phyloP scores from a whole-genome alignment of 2,797 vertebrate genomes.

The Rhinichthys osculus region DNA sequence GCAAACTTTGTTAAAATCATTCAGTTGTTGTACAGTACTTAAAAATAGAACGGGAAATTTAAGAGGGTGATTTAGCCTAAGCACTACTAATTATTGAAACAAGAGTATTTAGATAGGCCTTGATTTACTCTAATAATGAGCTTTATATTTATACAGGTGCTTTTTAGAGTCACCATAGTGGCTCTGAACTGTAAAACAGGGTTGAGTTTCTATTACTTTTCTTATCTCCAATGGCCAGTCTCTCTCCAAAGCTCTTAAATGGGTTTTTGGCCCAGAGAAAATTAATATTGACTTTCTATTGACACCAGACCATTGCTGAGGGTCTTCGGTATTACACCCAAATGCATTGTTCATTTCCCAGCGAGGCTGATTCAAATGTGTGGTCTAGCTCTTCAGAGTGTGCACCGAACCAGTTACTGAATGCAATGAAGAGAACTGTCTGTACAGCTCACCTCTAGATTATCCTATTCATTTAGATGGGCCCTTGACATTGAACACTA shows the following conservation, averaged over 20 bases:
- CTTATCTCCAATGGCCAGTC: slow-evolving; percentile 26
- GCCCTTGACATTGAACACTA: slow-evolving; percentile 5
- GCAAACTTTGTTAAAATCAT: background rate
- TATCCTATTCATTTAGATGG: slow-evolving; percentile 23
- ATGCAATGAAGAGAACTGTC: background rate
- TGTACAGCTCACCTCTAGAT: slow-evolving; percentile 8
- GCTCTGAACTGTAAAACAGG: slow-evolving; percentile 38
- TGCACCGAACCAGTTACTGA: slow-evolving; percentile 23
- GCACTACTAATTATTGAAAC: background rate
- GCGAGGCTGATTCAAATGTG: slow-evolving; percentile 16
- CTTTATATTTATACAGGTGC: background rate
- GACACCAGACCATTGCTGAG: slow-evolving; percentile 34
- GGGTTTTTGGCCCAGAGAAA: slow-evolving; percentile 40
- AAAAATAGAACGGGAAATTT: background rate
- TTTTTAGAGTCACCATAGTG: background rate
- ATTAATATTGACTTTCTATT: slow-evolving; percentile 54
- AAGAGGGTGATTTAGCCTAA: background rate
- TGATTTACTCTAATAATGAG: slow-evolving; percentile 1
- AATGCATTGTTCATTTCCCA: slow-evolving; percentile 39
- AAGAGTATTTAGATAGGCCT: background rate
- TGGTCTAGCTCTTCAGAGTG: background rate
- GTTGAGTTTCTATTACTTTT: slow-evolving; percentile 41
- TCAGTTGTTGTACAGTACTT: background rate
- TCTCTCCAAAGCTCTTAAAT: slow-evolving; percentile 29
- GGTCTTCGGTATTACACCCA: slow-evolving; percentile 29